Conservation (phyloP, 1,140 invertebrate genomes). For the Brachionus manjavacas region DNA sequence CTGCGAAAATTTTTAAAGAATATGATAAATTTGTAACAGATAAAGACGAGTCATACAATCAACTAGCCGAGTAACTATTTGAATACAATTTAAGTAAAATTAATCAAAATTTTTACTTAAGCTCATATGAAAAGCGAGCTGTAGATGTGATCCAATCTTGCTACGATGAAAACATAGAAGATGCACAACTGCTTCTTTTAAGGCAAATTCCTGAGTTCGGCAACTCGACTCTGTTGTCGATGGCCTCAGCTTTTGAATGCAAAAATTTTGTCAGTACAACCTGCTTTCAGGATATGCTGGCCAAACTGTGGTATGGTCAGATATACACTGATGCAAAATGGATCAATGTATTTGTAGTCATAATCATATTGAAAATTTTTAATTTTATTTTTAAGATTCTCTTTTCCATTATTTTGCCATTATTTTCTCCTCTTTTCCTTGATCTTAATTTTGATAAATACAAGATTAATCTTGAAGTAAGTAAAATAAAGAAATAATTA, state of each 20-base stretch:
- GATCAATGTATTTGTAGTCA: not conserved
- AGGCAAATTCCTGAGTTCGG: slow-evolving; percentile 17
- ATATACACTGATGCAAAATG: not conserved
- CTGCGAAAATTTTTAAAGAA: slow-evolving; percentile 21
- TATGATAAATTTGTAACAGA: not conserved
- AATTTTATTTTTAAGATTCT: not conserved
- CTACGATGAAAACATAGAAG: not conserved
- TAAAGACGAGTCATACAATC: not conserved
- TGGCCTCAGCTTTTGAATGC: not conserved
- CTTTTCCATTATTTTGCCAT: not conserved
- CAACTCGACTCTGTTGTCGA: not conserved
- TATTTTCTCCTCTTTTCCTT: not conserved
- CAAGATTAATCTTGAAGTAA: slow-evolving; percentile 37
- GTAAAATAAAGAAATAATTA: not conserved
- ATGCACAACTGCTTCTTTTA: not conserved
- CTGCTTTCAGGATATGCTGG: not conserved
- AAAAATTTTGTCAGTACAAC: slow-evolving; percentile 11
- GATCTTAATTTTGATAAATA: not conserved
- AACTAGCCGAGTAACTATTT: not conserved
- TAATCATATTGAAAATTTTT: not conserved
- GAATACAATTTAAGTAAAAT: not conserved
- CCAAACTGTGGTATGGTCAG: slow-evolving; percentile 31
- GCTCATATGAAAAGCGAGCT: not conserved
- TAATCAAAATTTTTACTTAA: not conserved
- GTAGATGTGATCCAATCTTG: slow-evolving; percentile 10